phyloP scores from a whole-genome alignment of 1,140 invertebrate genomes.

The Pissodes strobi region DNA sequence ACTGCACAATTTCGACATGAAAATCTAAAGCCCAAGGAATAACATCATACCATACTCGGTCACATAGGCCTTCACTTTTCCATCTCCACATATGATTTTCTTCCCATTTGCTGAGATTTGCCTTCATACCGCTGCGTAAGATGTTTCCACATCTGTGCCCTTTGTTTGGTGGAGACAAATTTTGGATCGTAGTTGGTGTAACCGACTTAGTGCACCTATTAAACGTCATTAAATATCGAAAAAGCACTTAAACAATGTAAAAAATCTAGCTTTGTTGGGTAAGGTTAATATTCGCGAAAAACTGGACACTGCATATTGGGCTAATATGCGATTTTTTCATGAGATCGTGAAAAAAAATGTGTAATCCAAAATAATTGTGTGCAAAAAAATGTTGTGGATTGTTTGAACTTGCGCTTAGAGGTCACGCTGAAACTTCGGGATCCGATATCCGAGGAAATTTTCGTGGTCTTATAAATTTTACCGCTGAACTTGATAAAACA shows the following conservation, averaged over 20 bases:
- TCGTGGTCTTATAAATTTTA: slow-evolving; percentile 38
- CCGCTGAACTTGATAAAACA: slow-evolving; percentile 38
- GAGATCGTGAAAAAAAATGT: slow-evolving; percentile 49
- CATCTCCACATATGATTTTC: too few relatives aligned
- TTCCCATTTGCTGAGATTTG: too few relatives aligned
- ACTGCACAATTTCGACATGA: too few relatives aligned
- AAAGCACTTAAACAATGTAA: slow-evolving; percentile 23
- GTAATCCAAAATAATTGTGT: slow-evolving; percentile 50
- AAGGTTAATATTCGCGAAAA: slow-evolving; percentile 14
- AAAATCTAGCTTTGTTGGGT: slow-evolving; percentile 1
- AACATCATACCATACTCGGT: too few relatives aligned
- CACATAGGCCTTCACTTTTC: too few relatives aligned
- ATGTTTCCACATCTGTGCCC: too few relatives aligned
- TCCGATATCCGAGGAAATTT: slow-evolving; percentile 37
- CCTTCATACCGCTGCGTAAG: too few relatives aligned
- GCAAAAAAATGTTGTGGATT: slow-evolving; percentile 41
- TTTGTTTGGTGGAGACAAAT: slow-evolving; percentile 26
- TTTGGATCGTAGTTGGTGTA: slow-evolving; percentile 29
- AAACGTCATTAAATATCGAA: slow-evolving; percentile 25
- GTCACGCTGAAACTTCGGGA: slow-evolving; percentile 42
- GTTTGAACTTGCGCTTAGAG: slow-evolving; percentile 45
- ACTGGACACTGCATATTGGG: slow-evolving; percentile 23
- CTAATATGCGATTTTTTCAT: slow-evolving; percentile 38
- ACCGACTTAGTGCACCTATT: slow-evolving; percentile 33
- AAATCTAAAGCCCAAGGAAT: too few relatives aligned